Evolutionary conservation across 2,113 vertebrate species (phyloP).

Genomic region (Daboia siamensis): DNA sequence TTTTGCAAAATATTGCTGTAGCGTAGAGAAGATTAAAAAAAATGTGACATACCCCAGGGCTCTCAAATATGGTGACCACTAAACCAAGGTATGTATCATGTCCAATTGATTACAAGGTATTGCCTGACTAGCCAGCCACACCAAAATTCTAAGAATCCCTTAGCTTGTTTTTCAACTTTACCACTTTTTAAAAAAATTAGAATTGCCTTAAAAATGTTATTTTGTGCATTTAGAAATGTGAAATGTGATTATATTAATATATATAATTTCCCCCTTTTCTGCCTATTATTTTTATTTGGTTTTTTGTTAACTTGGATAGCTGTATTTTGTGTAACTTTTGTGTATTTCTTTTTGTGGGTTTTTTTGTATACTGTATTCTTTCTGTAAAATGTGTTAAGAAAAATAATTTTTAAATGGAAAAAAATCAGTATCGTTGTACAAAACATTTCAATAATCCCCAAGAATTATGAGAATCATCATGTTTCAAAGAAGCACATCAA

Average conservation of each 20-base stretch:
- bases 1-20: not conserved
- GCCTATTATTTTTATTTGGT: not conserved
- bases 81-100: not conserved
- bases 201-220: not conserved
- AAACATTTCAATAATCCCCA: not conserved
- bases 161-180: not conserved
- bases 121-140: not conserved
- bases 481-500: not conserved
- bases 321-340: not conserved
- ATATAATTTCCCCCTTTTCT: not conserved
- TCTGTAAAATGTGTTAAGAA: not conserved
- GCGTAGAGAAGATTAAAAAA: not conserved
- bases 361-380: not conserved
- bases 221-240: not conserved
- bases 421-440: not conserved
- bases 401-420: not conserved
- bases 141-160: not conserved
- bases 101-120: not conserved
- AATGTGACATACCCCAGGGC: not conserved
- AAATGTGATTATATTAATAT: not conserved
- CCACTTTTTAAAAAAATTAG: too few species aligned
- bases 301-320: not conserved
- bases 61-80: not conserved
- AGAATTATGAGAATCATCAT: not conserved
- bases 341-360: not conserved